Percentiles rank a stretch among this genome's conserved stretches.
These are phyloP conservation scores for Ondatra zibethicus DNA, from an alignment of 2,113 vertebrate species.

Conservation along the genomic window DNA sequence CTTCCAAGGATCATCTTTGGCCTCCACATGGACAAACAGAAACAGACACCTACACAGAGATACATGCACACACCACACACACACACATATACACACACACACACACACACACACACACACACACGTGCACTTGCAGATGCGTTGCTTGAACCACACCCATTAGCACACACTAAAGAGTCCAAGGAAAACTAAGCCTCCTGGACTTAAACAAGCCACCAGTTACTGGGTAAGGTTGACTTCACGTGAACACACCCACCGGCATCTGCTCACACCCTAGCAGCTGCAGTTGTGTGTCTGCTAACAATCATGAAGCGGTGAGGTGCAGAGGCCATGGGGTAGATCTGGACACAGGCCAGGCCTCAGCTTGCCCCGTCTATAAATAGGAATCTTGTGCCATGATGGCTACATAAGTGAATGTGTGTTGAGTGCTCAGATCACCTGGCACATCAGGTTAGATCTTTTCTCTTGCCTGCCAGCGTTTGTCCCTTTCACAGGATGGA, in stretches of 20 bases:
- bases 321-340: background rate
- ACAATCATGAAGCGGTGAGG: background rate
- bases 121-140: background rate
- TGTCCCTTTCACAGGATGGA: background rate
- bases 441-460: background rate
- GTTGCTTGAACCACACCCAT: background rate
- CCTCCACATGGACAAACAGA: background rate
- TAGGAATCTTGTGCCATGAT: background rate
- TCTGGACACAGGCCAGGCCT: background rate
- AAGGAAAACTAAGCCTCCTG: background rate
- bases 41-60: background rate
- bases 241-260: background rate
- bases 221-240: background rate
- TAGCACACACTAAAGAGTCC: too few relatives aligned
- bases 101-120: background rate
- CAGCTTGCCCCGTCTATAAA: background rate
- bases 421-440: background rate
- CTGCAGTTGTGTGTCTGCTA: background rate
- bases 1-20: background rate
- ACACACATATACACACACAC: background rate
- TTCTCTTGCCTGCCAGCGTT: background rate
- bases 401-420: background rate
- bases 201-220: background rate
- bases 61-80: background rate
- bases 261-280: background rate